These are phyloP conservation scores for Clarias pachynema DNA, from an alignment of 2,797 vertebrate species.

Conservation along the genomic window DNA sequence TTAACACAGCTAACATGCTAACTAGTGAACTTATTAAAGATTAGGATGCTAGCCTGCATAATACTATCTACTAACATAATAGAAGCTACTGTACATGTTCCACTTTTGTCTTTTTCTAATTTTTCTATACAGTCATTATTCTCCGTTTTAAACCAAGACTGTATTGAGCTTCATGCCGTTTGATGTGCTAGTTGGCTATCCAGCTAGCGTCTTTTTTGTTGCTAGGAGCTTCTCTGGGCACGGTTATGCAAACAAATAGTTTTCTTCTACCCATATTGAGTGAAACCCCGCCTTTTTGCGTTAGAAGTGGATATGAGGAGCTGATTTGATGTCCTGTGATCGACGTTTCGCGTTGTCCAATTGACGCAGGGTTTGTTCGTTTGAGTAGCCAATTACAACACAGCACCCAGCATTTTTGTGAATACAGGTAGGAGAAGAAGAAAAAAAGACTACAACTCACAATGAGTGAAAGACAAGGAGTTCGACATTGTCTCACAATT, in stretches of 20 bases:
- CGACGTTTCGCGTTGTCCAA: not conserved
- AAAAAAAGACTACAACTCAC: not conserved
- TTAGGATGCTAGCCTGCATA: not conserved
- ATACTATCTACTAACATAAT: not conserved
- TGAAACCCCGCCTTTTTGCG: not conserved
- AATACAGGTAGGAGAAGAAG: not conserved
- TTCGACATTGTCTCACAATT: not conserved
- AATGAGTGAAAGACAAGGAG: not conserved
- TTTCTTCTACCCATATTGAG: slow-evolving; percentile 1
- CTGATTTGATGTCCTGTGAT: not conserved
- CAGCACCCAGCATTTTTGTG: not conserved
- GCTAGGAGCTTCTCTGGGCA: slow-evolving; percentile 62
- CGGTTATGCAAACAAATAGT: slow-evolving; percentile 54
- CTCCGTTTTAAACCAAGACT: not conserved
- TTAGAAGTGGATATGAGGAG: too few species aligned
- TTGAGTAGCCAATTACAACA: not conserved
- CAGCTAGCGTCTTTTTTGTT: slow-evolving; percentile 60
- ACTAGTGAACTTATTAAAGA: not conserved
- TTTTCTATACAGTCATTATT: not conserved
- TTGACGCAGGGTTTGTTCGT: not conserved
- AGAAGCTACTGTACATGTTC: not conserved
- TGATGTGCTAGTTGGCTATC: not conserved
- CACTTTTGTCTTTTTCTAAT: not conserved
- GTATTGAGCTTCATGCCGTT: not conserved
- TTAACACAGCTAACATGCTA: slow-evolving; percentile 14